Evolutionary conservation across 2,797 vertebrate species (phyloP), one percentile per base, ranked within the genome.

Genomic region (Micromesistius poutassou): DNA sequence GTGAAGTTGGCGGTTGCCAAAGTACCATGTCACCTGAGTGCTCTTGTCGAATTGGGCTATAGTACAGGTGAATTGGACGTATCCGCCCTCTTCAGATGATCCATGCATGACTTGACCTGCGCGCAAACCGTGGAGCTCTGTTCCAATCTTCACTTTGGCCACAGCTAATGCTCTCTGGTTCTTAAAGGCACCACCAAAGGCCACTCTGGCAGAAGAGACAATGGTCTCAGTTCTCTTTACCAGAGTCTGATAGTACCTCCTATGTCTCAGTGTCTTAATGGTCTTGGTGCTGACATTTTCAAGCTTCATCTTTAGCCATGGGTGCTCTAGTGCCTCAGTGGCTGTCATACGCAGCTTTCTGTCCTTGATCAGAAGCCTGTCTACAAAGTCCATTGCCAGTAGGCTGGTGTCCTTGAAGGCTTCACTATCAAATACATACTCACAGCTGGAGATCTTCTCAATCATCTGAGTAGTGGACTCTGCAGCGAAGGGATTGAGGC

Each of bases 321-420:
- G 91, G 25, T 99, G 98, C 81, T 96, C 95, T 88, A 99, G 94
- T 0, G 98, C 97, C 89, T 99, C 97, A 33, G 95, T 91, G 68
- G 98, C 97, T 66, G 97, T 99, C 97, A 99, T 98, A 83, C 98
- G 97, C 83, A 95, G 92, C 91, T 95, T 99, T 87, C 93, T 94
- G 88, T 99, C 97, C 91, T 97, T 99, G 81, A 96, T 92, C 36
- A 99, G 89, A 4, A 99, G 94, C 74, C 98, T 96, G 89, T 99
- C 98, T 46, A 99, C 90, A 90, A 99, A 99, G 92, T 99, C 98
- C 95, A 99, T 95, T 79, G 96, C 97, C 90, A 98, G 96, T 0
- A 96, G 81, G 83, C 97, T 98, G 87, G 95, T 93, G 22, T 98
- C 96, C 89, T 94, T 97, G 90, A 99, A 99, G 77, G 96, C 97